Percentiles rank a stretch among this genome's conserved stretches.
Conservation (phyloP, 2,888 invertebrate species). For the Leptopterna dolabrata region DNA sequence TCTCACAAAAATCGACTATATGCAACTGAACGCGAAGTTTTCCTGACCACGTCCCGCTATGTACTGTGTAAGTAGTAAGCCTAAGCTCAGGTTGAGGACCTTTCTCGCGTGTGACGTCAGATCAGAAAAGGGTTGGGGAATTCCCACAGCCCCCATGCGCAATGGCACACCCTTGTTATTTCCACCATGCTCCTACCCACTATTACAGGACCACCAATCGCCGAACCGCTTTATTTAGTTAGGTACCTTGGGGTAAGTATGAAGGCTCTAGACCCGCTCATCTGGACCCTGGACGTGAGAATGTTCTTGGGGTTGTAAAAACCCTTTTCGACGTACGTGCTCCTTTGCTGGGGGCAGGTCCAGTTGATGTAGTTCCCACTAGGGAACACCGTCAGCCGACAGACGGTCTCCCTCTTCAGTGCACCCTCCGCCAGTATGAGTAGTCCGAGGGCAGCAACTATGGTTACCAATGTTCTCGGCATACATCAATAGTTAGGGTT, state of each 20-base stretch:
- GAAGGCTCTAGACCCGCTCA: slow-evolving; percentile 72
- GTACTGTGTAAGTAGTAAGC: too few relatives aligned
- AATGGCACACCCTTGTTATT: too few relatives aligned
- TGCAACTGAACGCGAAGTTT: too few relatives aligned
- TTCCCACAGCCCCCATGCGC: too few relatives aligned
- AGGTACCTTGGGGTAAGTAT: slow-evolving; percentile 71
- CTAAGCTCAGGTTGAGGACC: too few relatives aligned
- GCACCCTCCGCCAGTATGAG: neutral
- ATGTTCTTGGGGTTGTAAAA: slow-evolving; percentile 73
- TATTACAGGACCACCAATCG: too few relatives aligned
- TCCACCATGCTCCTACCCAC: too few relatives aligned
- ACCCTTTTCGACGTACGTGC: slow-evolving; percentile 71
- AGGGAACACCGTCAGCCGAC: slow-evolving; percentile 55
- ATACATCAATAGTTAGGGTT: slow-evolving; percentile 1
- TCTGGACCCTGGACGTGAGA: slow-evolving; percentile 73
- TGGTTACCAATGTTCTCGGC: slow-evolving; percentile 9
- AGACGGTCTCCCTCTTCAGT: slow-evolving; percentile 35
- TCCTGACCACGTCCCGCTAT: too few relatives aligned
- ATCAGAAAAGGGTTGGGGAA: too few relatives aligned
- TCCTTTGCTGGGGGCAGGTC: slow-evolving; percentile 73
- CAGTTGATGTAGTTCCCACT: slow-evolving; percentile 69
- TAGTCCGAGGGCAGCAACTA: neutral
- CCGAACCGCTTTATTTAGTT: too few relatives aligned
- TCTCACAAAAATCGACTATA: too few relatives aligned
- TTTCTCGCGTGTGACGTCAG: too few relatives aligned